Percentiles rank a stretch among this genome's conserved stretches.
phyloP scores from a whole-genome alignment of 1,140 invertebrate genomes.

The Reticulitermes speratus region DNA sequence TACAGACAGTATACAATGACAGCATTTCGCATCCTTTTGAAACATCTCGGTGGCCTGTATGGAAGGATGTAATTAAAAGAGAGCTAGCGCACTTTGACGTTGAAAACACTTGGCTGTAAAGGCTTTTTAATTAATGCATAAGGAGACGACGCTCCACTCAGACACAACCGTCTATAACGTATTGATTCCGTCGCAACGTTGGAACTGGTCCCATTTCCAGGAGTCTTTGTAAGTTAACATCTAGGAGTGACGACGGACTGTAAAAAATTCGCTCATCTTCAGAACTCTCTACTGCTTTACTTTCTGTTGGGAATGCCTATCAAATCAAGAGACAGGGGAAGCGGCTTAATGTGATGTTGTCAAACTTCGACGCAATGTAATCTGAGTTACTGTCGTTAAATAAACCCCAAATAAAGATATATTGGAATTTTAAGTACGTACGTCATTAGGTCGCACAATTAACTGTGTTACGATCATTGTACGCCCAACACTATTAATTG shows the following conservation, averaged over 20 bases:
- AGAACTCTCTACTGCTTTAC: no score
- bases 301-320: no score
- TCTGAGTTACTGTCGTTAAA: no score
- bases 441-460: no score
- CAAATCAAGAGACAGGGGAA: no score
- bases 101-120: neutral
- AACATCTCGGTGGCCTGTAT: neutral
- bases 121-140: neutral
- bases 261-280: no score
- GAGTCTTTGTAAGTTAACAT: neutral
- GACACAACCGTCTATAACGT: neutral
- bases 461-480: no score
- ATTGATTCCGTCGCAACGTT: neutral
- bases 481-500: no score
- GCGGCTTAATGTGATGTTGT: no score
- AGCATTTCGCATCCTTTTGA: neutral
- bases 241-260: neutral
- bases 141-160: neutral
- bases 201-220: neutral
- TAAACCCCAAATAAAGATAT: no score
- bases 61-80: neutral
- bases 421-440: no score
- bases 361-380: no score
- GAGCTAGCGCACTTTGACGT: neutral
- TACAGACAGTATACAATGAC: neutral